These are phyloP conservation scores for Oncorhynchus tshawytscha DNA, from an alignment of 2,113 vertebrate species.

Conservation along the genomic window DNA sequence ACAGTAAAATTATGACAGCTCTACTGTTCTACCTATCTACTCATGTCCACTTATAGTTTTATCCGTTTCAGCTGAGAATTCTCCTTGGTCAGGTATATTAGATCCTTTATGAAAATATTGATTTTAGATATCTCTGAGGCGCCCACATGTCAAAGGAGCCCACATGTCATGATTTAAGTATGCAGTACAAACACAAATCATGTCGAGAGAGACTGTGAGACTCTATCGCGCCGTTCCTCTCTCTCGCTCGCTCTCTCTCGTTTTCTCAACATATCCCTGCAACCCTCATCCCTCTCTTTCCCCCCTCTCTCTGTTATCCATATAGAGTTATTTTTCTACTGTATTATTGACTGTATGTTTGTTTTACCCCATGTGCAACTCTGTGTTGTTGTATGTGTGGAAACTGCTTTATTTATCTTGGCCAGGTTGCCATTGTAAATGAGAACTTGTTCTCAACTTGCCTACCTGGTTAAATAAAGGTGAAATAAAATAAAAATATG, in stretches of 20 bases:
- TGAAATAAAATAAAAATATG: too few species aligned
- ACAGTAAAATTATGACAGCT: slow-evolving; percentile 43
- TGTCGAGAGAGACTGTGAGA: neutral
- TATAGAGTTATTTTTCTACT: too few species aligned
- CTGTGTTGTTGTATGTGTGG: too few species aligned
- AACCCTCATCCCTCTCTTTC: too few species aligned
- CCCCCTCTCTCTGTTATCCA: too few species aligned
- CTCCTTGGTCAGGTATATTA: slow-evolving; percentile 42
- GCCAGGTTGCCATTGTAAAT: too few species aligned
- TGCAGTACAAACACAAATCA: slow-evolving; percentile 4
- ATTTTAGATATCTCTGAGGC: slow-evolving; percentile 23
- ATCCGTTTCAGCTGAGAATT: slow-evolving; percentile 20
- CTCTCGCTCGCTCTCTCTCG: neutral
- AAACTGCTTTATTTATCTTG: too few species aligned
- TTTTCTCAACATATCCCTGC: too few species aligned
- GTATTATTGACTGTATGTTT: too few species aligned
- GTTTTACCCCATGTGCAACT: too few species aligned
- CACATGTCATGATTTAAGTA: slow-evolving; percentile 8
- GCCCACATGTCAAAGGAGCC: neutral
- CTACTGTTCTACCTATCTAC: slow-evolving; percentile 41
- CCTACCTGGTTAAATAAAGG: too few species aligned
- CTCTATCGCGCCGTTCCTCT: neutral
- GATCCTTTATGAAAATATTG: slow-evolving; percentile 36
- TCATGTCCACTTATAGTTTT: slow-evolving; percentile 46
- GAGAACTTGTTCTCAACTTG: too few species aligned